Evolutionary conservation across 1,140 invertebrate species (phyloP), one percentile per base, ranked within the genome.

Genomic region (Neuroterus valhalla): DNA sequence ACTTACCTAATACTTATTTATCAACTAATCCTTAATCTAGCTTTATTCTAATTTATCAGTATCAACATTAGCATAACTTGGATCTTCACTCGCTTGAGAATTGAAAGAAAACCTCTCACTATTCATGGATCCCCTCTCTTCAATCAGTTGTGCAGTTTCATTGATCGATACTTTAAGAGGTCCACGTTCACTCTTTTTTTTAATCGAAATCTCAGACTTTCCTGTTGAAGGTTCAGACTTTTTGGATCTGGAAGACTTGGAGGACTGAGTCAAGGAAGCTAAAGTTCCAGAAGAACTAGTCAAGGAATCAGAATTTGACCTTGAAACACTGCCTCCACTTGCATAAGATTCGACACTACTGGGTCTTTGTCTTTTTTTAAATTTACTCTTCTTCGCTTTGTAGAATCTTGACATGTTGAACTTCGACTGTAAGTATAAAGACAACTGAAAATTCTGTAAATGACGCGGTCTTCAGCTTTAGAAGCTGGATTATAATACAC

Each of bases 111-210:
- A 62, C 31, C 89, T 87, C 6, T 86, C 77, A 2, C 89, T 78
- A 69, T 14, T n/a, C n/a, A n/a, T 62, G 3, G 55, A 62, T n/a
- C 55, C 55, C 6, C 26, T 90, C 86, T 91, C 91, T 44, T 91
- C 88, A 46, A 91, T 91, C 0, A 90, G 80, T 80, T 92, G 89
- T 3, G 91, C 89, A 1, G 87, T 91, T 70, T 92, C 91, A 74
- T 92, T 92, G 38, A 92, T 92, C 0, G 91, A 92, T 2, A 92
- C 91, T 48, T 88, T 86, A 0, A 90, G 77, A 4, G 85, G 79
- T 38, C 85, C 83, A 1, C 88, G 82, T 67, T 88, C 89, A 80
- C 68, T 82, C 88, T 82, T 89, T n/a, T 85, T 90, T 48, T 87
- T 88, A 11, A 80, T 86, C 1, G 55, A 62, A n/a, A 38, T 14